These are phyloP conservation scores for Eufriesea mexicana DNA, from an alignment of 1,140 invertebrate species.

Conservation along the genomic window DNA sequence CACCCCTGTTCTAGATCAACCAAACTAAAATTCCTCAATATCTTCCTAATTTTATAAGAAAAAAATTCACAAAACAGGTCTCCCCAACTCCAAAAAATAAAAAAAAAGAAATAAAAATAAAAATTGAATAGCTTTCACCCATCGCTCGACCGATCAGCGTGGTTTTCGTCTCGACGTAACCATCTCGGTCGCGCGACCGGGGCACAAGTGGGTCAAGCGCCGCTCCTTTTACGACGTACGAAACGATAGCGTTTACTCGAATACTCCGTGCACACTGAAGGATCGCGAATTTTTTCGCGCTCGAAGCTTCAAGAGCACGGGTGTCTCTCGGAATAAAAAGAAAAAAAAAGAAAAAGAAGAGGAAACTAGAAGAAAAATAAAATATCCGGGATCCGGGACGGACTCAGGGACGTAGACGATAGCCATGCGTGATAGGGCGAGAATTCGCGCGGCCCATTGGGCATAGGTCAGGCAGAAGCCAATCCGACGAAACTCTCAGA, in stretches of 20 bases:
- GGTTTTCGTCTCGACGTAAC: neutral
- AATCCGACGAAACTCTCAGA: conserved; percentile 78
- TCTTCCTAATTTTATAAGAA: no score
- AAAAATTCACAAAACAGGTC: no score
- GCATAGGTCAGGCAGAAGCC: conserved; percentile 81
- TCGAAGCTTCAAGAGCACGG: neutral
- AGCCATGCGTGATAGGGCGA: conserved; percentile 74
- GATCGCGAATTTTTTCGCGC: conserved; percentile 38
- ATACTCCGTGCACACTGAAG: conserved; percentile 36
- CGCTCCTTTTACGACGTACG: conserved; percentile 16
- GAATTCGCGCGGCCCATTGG: conserved; percentile 78
- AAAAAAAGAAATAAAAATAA: neutral
- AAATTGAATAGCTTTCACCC: neutral
- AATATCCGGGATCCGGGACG: conserved; percentile 60
- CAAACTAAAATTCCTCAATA: no score
- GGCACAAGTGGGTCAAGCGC: conserved; percentile 9
- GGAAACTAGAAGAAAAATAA: neutral
- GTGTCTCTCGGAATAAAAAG: no score
- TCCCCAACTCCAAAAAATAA: no score
- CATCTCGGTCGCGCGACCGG: neutral
- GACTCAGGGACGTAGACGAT: conserved; percentile 66
- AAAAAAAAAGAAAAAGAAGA: no score
- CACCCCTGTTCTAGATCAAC: no score
- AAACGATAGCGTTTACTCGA: conserved; percentile 21
- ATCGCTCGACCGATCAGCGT: neutral